phyloP scores from a whole-genome alignment of 2,888 invertebrate species.

The Apodemia duryi region DNA sequence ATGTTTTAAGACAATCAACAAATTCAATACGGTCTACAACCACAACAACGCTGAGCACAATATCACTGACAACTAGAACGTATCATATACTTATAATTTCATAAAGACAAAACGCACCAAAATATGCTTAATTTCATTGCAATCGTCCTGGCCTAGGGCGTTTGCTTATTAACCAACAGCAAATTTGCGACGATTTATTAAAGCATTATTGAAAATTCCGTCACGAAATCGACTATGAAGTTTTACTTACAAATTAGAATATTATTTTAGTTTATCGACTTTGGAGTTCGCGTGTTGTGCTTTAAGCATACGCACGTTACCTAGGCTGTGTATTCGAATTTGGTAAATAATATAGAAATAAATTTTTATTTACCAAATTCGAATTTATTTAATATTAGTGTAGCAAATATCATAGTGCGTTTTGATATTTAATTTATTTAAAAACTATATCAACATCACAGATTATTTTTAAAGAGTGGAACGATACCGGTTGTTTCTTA shows the following conservation, averaged over 20 bases:
- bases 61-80: constrained; percentile 59
- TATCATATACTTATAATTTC: constrained; percentile 39
- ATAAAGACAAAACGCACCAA: constrained; percentile 23
- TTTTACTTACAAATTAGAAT: too few relatives aligned
- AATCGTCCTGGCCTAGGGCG: background rate
- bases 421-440: constrained; percentile 25
- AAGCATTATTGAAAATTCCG: too few relatives aligned
- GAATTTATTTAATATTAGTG: background rate
- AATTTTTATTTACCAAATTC: too few relatives aligned
- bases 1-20: constrained; percentile 8
- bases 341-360: too few relatives aligned
- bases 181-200: too few relatives aligned
- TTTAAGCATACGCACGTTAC: too few relatives aligned
- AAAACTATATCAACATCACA: constrained; percentile 60
- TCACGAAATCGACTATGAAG: too few relatives aligned
- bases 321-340: too few relatives aligned
- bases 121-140: background rate
- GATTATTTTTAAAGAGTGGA: constrained; percentile 39
- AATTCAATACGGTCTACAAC: constrained; percentile 27
- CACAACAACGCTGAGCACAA: constrained; percentile 61
- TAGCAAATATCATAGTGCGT: constrained; percentile 7
- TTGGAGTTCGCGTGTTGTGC: too few relatives aligned
- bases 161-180: background rate
- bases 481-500: constrained; percentile 1
- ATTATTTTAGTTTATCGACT: too few relatives aligned